phyloP scores from a whole-genome alignment of 1,140 invertebrate species.

The Drosophila pallidifrons region DNA sequence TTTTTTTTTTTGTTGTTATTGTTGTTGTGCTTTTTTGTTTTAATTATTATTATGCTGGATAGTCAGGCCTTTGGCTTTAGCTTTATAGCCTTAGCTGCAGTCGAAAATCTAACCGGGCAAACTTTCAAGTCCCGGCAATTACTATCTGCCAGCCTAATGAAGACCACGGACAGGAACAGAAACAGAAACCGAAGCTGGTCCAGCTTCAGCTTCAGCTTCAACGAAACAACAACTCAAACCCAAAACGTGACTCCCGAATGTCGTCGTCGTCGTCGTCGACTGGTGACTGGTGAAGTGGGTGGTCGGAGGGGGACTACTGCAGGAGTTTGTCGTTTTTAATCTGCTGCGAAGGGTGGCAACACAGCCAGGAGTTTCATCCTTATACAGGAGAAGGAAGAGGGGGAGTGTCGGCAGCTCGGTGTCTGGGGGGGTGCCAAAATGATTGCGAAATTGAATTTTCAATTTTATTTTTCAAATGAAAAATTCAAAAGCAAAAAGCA shows the following conservation, averaged over 20 bases:
- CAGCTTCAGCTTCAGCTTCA: not conserved
- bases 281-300: not conserved
- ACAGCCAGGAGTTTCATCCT: not conserved
- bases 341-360: slow-evolving; percentile 49
- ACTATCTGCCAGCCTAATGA: slow-evolving; percentile 57
- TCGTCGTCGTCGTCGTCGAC: not conserved
- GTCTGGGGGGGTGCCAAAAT: slow-evolving; percentile 72
- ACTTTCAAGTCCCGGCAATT: slow-evolving; percentile 68
- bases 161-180: slow-evolving; percentile 15
- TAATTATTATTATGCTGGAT: slow-evolving; percentile 69
- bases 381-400: not conserved
- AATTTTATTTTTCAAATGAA: slow-evolving; percentile 80
- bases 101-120: slow-evolving; percentile 46
- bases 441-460: slow-evolving; percentile 82
- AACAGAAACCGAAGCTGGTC: not conserved
- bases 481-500: slow-evolving; percentile 71
- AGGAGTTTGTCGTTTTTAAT: slow-evolving; percentile 78
- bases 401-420: not conserved
- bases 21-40: slow-evolving; percentile 53
- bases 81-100: slow-evolving; percentile 16
- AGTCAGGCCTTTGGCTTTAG: slow-evolving; percentile 22
- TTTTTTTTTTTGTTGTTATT: slow-evolving; percentile 2
- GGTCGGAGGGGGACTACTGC: slow-evolving; percentile 2
- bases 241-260: slow-evolving; percentile 36
- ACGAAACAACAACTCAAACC: slow-evolving; percentile 23